phyloP scores from a whole-genome alignment of 2,888 invertebrate genomes.

The Vannuccia rotundouncinata region DNA sequence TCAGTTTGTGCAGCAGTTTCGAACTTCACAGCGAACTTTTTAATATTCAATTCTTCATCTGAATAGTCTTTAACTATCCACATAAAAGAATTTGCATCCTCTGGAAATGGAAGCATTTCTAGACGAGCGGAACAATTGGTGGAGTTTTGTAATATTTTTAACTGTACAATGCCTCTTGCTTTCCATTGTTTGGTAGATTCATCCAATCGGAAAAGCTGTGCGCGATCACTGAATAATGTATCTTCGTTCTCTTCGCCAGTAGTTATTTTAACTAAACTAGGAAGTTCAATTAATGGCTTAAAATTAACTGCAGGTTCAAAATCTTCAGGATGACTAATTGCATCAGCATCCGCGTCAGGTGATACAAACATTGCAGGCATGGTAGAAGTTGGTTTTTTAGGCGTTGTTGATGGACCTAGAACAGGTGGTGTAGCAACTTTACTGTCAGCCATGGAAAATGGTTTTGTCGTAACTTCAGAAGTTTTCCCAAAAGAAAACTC shows the following conservation, averaged over 20 bases:
- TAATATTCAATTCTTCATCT: constrained; percentile 65
- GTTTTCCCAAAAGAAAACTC: background rate
- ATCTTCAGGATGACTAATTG: background rate
- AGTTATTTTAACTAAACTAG: constrained; percentile 60
- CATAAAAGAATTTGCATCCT: constrained; percentile 39
- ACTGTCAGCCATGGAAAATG: background rate
- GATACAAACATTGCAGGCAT: background rate
- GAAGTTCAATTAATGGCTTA: constrained; percentile 22
- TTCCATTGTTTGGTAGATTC: constrained; percentile 75
- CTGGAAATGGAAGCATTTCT: constrained; percentile 69
- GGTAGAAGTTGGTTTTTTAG: background rate
- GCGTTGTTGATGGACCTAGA: background rate
- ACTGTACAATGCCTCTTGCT: constrained; percentile 76
- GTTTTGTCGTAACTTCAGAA: background rate
- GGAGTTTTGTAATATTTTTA: constrained; percentile 66
- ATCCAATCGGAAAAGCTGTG: constrained; percentile 74
- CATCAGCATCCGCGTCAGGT: background rate
- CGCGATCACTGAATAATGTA: constrained; percentile 69
- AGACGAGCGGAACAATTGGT: constrained; percentile 64
- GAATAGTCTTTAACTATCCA: constrained; percentile 66
- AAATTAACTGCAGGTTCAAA: constrained; percentile 29
- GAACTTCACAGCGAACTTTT: constrained; percentile 75
- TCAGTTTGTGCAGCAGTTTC: constrained; percentile 70
- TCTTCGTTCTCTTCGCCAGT: constrained; percentile 85
- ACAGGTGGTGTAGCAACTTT: background rate